Percentiles rank a stretch among this genome's conserved stretches.
Evolutionary conservation across 2,888 invertebrate genomes (phyloP).

Genomic region (Cheilosia variabilis): DNA sequence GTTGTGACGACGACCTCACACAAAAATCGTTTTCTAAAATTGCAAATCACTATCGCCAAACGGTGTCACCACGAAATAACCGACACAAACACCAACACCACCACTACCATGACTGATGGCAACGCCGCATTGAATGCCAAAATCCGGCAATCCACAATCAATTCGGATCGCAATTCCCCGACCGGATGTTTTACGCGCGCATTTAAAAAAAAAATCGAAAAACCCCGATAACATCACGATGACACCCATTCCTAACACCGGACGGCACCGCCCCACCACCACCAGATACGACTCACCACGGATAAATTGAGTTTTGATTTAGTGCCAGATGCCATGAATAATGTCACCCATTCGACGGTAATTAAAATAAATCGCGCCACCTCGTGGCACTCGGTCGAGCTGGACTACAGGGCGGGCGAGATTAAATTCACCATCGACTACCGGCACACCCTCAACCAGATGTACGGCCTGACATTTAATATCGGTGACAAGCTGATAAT

Average conservation of each 20-base stretch:
- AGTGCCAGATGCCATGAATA: slow-evolving; percentile 89
- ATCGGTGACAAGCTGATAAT: slow-evolving; percentile 90
- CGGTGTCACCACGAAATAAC: slow-evolving; percentile 28
- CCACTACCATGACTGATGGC: background rate
- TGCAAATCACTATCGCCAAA: slow-evolving; percentile 47
- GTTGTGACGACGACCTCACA: background rate
- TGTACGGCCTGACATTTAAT: slow-evolving; percentile 87
- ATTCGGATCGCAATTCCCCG: slow-evolving; percentile 62
- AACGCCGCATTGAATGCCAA: slow-evolving; percentile 22
- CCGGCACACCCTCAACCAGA: slow-evolving; percentile 88
- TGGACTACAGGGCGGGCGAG: slow-evolving; percentile 90
- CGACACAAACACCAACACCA: slow-evolving; percentile 49
- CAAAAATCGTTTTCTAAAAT: slow-evolving; percentile 58
- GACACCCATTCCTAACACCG: slow-evolving; percentile 7
- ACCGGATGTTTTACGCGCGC: slow-evolving; percentile 64
- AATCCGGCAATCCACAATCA: slow-evolving; percentile 49
- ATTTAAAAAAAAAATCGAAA: slow-evolving; percentile 61
- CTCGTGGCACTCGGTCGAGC: slow-evolving; percentile 92
- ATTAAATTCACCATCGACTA: slow-evolving; percentile 91
- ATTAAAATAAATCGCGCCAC: slow-evolving; percentile 92
- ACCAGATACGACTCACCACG: slow-evolving; percentile 90
- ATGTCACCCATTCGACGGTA: slow-evolving; percentile 90
- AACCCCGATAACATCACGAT: slow-evolving; percentile 15
- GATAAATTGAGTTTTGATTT: slow-evolving; percentile 94
- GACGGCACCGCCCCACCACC: background rate